Conservation (phyloP, 2,888 invertebrate species). For the Noctua janthina region DNA sequence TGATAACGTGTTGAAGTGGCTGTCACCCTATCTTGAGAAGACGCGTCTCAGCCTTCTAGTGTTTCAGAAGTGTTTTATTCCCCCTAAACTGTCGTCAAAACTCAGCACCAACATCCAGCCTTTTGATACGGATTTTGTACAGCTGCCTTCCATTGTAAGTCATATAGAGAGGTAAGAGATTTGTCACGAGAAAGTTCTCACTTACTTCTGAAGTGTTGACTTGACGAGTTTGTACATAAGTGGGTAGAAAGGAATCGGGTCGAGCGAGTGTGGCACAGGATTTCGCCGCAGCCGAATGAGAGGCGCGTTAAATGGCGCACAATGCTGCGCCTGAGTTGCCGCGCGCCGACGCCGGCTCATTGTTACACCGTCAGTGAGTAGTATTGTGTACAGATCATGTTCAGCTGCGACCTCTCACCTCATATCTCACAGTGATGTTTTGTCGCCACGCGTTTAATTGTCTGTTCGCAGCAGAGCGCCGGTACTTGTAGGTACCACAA, state of each 20-base stretch:
- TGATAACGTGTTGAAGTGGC: too few relatives aligned
- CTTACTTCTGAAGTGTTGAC: not conserved
- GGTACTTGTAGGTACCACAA: slow-evolving; percentile 2
- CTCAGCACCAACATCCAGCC: not conserved
- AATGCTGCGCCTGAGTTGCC: slow-evolving; percentile 26
- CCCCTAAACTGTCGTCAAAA: too few relatives aligned
- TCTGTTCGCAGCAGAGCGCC: not conserved
- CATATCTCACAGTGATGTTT: slow-evolving; percentile 8
- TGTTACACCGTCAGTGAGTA: not conserved
- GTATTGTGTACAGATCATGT: not conserved
- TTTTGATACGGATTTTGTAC: not conserved
- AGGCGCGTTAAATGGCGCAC: slow-evolving; percentile 29
- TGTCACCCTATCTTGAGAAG: too few relatives aligned
- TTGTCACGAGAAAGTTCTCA: not conserved
- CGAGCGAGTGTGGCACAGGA: slow-evolving; percentile 16
- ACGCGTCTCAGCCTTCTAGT: too few relatives aligned
- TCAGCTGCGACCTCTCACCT: slow-evolving; percentile 1
- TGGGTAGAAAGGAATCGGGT: not conserved
- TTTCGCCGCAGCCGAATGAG: not conserved
- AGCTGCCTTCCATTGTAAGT: not conserved
- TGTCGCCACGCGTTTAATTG: not conserved
- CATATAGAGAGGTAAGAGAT: not conserved
- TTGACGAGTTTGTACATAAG: slow-evolving; percentile 4
- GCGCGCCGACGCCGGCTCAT: not conserved
- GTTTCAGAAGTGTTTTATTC: too few relatives aligned